These are phyloP conservation scores for Leucophora obtusa DNA, from an alignment of 2,888 invertebrate genomes.

Conservation along the genomic window DNA sequence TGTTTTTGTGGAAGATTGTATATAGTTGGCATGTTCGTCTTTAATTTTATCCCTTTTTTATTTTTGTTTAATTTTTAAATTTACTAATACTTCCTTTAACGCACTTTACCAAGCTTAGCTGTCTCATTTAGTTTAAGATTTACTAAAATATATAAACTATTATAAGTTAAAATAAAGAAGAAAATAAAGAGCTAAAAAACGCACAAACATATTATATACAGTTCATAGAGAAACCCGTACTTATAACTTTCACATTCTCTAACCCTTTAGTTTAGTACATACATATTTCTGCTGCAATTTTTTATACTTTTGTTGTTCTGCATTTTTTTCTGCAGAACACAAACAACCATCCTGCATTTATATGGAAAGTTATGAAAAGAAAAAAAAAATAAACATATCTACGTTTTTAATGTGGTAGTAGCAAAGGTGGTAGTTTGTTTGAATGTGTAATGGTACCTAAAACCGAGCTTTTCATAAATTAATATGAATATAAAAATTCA, in stretches of 20 bases:
- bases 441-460: background rate
- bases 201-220: background rate
- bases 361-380: conserved; percentile 25
- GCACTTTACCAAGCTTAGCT: too few species aligned
- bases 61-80: too few species aligned
- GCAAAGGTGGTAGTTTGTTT: conserved; percentile 13
- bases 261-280: background rate
- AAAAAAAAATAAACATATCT: conserved; percentile 33
- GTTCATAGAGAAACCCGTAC: background rate
- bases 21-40: too few species aligned
- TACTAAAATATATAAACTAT: conserved; percentile 4
- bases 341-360: conserved; percentile 1
- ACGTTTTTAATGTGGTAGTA: conserved; percentile 26
- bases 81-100: too few species aligned
- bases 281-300: background rate
- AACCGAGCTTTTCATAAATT: conserved; percentile 47
- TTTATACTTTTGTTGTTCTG: conserved; percentile 1
- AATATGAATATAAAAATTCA: conserved; percentile 40
- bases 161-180: background rate
- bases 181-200: background rate
- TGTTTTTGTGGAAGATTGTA: too few species aligned
- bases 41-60: too few species aligned
- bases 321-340: conserved; percentile 30
- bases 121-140: background rate
- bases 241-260: background rate